These are phyloP conservation scores for Eledona agricola DNA, from an alignment of 2,888 invertebrate genomes.

Conservation along the genomic window DNA sequence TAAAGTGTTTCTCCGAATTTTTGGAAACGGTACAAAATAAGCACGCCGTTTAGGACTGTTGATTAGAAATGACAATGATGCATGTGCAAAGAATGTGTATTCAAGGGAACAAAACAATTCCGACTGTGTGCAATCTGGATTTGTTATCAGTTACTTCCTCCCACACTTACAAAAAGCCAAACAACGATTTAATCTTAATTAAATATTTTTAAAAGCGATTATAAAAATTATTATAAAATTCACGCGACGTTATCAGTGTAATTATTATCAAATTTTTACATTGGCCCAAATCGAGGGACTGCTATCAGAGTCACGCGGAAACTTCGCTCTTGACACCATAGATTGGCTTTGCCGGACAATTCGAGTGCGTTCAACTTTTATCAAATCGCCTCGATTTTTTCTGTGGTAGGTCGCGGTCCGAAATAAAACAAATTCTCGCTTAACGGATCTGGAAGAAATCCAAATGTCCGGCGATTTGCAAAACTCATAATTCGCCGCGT, in stretches of 20 bases:
- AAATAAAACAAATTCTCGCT: conserved; percentile 13
- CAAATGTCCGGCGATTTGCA: conserved; percentile 15
- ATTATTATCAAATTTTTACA: no score
- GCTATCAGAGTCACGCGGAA: no score
- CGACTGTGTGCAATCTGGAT: conserved; percentile 15
- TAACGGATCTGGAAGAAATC: conserved; percentile 4
- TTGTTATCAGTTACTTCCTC: conserved; percentile 23
- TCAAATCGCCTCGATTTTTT: no score
- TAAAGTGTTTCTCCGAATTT: no score
- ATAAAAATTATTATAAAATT: no score
- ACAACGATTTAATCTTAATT: conserved; percentile 20
- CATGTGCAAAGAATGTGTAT: conserved; percentile 1
- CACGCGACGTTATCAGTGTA: no score
- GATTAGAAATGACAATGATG: conserved; percentile 3
- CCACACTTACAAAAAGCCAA: conserved; percentile 6
- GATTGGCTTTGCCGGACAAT: no score
- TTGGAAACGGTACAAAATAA: no score
- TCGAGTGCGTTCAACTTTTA: no score
- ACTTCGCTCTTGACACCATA: no score
- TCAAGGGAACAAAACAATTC: background rate
- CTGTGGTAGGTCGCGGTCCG: conserved; percentile 21
- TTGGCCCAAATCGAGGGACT: no score
- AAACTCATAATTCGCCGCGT: conserved; percentile 11
- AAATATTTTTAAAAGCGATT: conserved; percentile 20
- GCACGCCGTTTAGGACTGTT: no score